Conservation (phyloP, 2,888 invertebrate species). For the Protophormia terraenovae region DNA sequence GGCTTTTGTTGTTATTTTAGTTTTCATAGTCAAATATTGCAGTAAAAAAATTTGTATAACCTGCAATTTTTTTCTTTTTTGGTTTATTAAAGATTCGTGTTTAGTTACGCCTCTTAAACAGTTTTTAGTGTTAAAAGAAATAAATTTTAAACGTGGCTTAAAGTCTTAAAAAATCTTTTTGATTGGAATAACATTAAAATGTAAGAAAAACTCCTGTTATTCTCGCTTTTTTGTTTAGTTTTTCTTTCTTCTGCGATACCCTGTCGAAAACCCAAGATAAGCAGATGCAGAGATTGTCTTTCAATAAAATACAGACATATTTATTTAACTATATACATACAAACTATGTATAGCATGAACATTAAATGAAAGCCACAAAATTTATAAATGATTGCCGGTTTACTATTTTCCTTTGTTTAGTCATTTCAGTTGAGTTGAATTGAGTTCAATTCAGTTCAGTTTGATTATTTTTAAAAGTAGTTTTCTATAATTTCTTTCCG, state of each 20-base stretch:
- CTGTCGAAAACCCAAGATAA: slow-evolving; percentile 38
- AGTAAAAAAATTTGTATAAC: neutral
- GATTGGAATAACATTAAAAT: slow-evolving; percentile 20
- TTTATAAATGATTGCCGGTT: slow-evolving; percentile 35
- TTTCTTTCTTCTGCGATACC: slow-evolving; percentile 18
- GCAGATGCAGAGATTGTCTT: slow-evolving; percentile 41
- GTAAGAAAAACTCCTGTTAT: slow-evolving; percentile 24
- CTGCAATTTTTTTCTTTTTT: slow-evolving; percentile 1
- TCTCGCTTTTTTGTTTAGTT: slow-evolving; percentile 3
- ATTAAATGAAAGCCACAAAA: slow-evolving; percentile 46
- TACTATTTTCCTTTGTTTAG: slow-evolving; percentile 44
- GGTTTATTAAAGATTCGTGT: slow-evolving; percentile 51
- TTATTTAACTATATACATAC: neutral
- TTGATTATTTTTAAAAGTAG: slow-evolving; percentile 22
- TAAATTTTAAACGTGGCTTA: slow-evolving; percentile 30
- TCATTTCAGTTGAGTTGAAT: slow-evolving; percentile 22
- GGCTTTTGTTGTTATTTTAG: slow-evolving; percentile 24
- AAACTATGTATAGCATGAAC: neutral
- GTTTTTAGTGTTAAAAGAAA: slow-evolving; percentile 31
- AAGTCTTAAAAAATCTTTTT: slow-evolving; percentile 15
- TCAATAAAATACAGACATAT: slow-evolving; percentile 14
- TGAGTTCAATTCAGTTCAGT: slow-evolving; percentile 19
- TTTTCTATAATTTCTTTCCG: slow-evolving; percentile 26
- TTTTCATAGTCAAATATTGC: slow-evolving; percentile 18
- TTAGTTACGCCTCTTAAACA: slow-evolving; percentile 55